Evolutionary conservation across 2,797 vertebrate species (phyloP).

Genomic region (Hippopotamyrus pictus): DNA sequence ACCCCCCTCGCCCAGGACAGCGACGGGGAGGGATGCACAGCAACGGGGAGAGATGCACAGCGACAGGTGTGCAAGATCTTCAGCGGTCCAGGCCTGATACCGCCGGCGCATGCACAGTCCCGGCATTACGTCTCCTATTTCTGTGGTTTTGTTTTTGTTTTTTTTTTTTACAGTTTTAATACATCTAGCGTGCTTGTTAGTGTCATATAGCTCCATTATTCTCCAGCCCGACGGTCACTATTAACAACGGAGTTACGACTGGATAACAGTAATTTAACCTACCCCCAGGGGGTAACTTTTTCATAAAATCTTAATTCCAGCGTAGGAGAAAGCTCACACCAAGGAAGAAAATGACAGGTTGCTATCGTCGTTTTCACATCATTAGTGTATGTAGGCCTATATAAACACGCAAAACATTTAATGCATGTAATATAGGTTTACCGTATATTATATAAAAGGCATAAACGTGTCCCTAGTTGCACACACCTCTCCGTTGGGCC

Average conservation of each 20-base stretch:
- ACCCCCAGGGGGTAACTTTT: neutral
- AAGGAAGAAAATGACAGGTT: neutral
- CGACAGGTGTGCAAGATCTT: neutral
- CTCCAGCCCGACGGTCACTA: neutral
- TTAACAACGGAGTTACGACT: neutral
- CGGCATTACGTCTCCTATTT: neutral
- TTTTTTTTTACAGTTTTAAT: neutral
- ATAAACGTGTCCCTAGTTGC: neutral
- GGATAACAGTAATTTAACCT: neutral
- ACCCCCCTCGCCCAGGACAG: neutral
- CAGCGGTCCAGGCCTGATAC: neutral
- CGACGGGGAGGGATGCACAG: neutral
- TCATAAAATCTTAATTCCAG: neutral
- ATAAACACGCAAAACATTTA: neutral
- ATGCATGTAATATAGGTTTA: neutral
- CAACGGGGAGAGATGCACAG: neutral
- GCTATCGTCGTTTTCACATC: neutral
- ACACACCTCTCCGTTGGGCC: slow-evolving; percentile 64
- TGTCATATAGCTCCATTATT: neutral
- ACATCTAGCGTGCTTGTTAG: neutral
- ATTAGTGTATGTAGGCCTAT: neutral
- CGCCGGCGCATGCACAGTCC: neutral
- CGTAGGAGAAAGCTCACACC: neutral
- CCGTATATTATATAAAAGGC: neutral
- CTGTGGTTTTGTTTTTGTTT: neutral